Percentiles rank a stretch among this genome's conserved stretches.
These are phyloP conservation scores for Drosophila rhopaloa DNA, from an alignment of 1,140 invertebrate species.

Conservation along the genomic window DNA sequence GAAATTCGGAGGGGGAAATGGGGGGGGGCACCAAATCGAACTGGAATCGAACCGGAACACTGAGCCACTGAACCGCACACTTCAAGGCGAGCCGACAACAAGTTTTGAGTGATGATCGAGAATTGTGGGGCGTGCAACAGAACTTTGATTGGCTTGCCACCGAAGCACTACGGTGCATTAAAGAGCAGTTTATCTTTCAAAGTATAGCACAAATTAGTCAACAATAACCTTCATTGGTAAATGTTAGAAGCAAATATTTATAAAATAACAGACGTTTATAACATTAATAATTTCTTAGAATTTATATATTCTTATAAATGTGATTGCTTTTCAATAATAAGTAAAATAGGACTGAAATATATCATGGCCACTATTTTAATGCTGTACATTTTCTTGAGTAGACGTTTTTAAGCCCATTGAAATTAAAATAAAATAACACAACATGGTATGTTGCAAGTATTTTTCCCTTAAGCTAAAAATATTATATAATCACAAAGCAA, in stretches of 20 bases:
- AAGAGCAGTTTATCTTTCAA: not conserved
- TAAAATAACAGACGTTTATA: no score
- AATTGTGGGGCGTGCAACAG: not conserved
- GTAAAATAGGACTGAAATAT: no score
- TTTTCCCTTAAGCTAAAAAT: not conserved
- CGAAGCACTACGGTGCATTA: not conserved
- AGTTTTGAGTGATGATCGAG: constrained; percentile 27
- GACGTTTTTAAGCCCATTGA: no score
- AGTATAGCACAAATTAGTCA: not conserved
- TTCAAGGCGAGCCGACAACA: not conserved
- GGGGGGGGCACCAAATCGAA: constrained; percentile 4
- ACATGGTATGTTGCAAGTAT: no score
- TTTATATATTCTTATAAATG: no score
- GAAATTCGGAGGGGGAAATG: not conserved
- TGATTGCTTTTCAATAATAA: no score
- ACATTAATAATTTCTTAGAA: no score
- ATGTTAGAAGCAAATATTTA: not conserved
- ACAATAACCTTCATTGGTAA: not conserved
- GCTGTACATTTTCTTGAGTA: no score
- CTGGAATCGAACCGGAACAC: constrained; percentile 39
- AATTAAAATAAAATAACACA: no score
- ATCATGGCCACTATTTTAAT: no score
- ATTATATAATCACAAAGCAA: not conserved
- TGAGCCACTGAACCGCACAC: constrained; percentile 26
- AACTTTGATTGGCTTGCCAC: not conserved